A percentile compares a stretch with the other conserved stretches of the same genome.
Conservation (phyloP, 2,797 vertebrate genomes). For the Eulemur albifrons region DNA sequence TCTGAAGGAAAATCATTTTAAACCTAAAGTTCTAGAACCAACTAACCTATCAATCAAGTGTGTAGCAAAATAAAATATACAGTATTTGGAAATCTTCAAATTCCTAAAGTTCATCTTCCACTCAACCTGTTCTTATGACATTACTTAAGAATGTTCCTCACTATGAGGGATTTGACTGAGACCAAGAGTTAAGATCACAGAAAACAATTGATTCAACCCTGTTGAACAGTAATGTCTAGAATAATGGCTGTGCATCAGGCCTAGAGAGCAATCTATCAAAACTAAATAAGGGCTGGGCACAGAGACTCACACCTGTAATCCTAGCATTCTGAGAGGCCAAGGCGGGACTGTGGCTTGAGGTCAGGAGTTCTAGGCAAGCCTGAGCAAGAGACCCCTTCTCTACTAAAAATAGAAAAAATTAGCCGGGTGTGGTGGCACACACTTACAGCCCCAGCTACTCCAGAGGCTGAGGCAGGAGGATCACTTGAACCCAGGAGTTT, state of each 20-base stretch:
- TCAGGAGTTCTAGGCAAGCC: neutral
- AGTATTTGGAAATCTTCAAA: neutral
- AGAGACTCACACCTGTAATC: neutral
- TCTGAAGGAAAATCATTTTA: neutral
- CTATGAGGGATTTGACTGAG: neutral
- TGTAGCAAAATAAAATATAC: neutral
- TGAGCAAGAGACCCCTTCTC: neutral
- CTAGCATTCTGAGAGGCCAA: no score
- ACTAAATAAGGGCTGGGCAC: neutral
- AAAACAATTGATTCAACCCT: neutral
- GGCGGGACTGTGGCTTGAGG: neutral
- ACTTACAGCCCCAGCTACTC: neutral
- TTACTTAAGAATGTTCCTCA: neutral
- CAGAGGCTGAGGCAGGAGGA: neutral
- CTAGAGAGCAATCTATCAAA: neutral
- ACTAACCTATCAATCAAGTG: neutral
- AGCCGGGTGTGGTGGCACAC: fast-evolving
- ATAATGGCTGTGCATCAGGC: neutral
- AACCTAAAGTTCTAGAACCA: neutral
- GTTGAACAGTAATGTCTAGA: neutral
- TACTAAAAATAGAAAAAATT: neutral
- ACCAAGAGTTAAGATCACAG: neutral
- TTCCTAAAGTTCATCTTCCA: neutral
- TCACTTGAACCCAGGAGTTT: neutral
- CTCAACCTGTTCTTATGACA: neutral